Base-by-base conservation (phyloP, 2,113 vertebrate species). In the Nycticorax nycticorax region DNA sequence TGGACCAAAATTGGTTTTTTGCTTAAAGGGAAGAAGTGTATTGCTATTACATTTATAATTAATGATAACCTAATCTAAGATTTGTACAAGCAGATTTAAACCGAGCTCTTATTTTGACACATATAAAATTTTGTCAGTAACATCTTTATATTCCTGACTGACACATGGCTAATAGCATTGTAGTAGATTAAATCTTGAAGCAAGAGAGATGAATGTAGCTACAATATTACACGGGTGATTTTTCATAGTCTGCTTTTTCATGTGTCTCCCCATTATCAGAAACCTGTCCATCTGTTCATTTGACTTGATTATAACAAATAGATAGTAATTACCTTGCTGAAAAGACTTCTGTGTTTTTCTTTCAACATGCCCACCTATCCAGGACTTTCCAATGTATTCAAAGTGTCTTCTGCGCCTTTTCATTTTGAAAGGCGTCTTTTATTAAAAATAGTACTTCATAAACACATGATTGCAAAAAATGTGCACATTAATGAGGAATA, bases 31-130 rank as follows among this genome's bases (percentile, higher is more conserved):
- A 92, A 96, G 62, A 80, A 86, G 50, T 72, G 14, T 75, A 91
- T 89, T 89, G 76, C 75, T 87, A 56, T 95, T 96, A 75, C 77
- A 68, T 96, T 96, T 97, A 81, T 97, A 95, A 97, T 97, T 96
- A 96, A 96, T 85, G 84, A 85, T 92, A 97, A 94, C 91, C 82
- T 93, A 93, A 96, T 96, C 71, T 87, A 86, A 88, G 86, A 93
- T 92, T 88, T 96, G 93, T 94, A 73, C 90, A 89, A 91, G 94
- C 90, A 75, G 75, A 90, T 96, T 96, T 94, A 94, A 97, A 94
- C 66, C 79, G 88, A 96, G 79, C 73, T 95, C 71, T 93, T 95
- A 96, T 96, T 97, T 92, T 97, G 88, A 93, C 97, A 91, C 3
- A 1, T 91, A 87, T 78, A 94, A 93, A 93, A 96, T 83, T 91